These are phyloP conservation scores for Pilophorus perplexus DNA, from an alignment of 2,888 invertebrate species.

Conservation along the genomic window DNA sequence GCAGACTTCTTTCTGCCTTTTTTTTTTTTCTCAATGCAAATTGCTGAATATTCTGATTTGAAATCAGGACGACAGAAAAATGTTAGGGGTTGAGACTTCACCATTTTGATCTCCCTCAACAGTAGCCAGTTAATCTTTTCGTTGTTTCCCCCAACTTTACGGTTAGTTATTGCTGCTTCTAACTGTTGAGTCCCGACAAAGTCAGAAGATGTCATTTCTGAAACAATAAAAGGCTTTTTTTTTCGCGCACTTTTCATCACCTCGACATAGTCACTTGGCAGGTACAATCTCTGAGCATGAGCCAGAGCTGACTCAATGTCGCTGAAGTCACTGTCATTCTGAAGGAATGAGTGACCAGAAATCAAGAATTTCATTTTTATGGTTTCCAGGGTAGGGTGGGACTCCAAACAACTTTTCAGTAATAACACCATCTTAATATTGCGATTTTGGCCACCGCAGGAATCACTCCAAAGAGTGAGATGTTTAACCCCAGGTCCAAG, in stretches of 20 bases:
- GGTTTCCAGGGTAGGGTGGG: background rate
- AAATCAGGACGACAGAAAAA: too few relatives aligned
- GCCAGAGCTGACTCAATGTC: slow-evolving; percentile 39
- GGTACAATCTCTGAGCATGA: slow-evolving; percentile 39
- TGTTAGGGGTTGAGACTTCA: too few relatives aligned
- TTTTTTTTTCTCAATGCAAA: too few relatives aligned
- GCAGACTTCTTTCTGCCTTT: too few relatives aligned
- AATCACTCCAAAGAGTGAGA: background rate
- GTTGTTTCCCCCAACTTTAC: too few relatives aligned
- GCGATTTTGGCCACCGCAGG: slow-evolving; percentile 20
- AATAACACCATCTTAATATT: slow-evolving; percentile 44
- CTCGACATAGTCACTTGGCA: slow-evolving; percentile 14
- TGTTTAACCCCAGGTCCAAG: background rate
- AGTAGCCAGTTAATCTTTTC: too few relatives aligned
- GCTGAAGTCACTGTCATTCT: background rate
- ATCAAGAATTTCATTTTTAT: background rate
- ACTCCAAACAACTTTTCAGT: background rate
- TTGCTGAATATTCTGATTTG: too few relatives aligned
- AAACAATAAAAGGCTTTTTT: slow-evolving; percentile 43
- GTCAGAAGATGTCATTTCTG: slow-evolving; percentile 33
- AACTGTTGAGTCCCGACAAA: slow-evolving; percentile 32
- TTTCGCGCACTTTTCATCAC: slow-evolving; percentile 26
- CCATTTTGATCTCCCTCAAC: too few relatives aligned
- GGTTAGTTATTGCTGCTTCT: too few relatives aligned
- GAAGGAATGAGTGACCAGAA: background rate